phyloP scores from a whole-genome alignment of 1,140 invertebrate genomes.

The Drosophila cardini region DNA sequence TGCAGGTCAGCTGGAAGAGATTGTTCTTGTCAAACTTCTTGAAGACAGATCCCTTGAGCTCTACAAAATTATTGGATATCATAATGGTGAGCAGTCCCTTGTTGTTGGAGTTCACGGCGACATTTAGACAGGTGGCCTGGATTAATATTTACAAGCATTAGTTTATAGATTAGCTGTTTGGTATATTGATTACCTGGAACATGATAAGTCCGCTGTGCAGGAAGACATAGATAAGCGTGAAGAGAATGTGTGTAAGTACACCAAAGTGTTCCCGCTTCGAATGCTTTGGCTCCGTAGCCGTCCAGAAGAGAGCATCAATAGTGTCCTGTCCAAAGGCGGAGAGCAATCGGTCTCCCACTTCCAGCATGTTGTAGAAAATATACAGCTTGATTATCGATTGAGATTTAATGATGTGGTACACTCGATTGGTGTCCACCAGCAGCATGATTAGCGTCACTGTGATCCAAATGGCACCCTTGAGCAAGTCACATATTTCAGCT shows the following conservation, averaged over 20 bases:
- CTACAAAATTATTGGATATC: slow-evolving; percentile 99
- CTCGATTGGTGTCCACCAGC: slow-evolving; percentile 98
- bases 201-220: slow-evolving; percentile 96
- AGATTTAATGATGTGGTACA: slow-evolving; percentile 99
- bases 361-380: slow-evolving; percentile 99
- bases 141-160: not conserved
- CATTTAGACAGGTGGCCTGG: slow-evolving; percentile 98
- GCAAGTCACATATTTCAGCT: slow-evolving; percentile 97
- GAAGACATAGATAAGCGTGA: slow-evolving; percentile 96
- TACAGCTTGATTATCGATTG: slow-evolving; percentile 99
- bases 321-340: slow-evolving; percentile 99
- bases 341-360: slow-evolving; percentile 97
- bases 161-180: not conserved
- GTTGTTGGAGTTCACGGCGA: slow-evolving; percentile 99
- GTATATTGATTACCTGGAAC: slow-evolving; percentile 88
- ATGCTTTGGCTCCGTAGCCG: slow-evolving; percentile 95
- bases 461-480: slow-evolving; percentile 96
- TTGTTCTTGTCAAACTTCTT: slow-evolving; percentile 99
- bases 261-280: slow-evolving; percentile 94
- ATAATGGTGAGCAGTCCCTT: slow-evolving; percentile 99
- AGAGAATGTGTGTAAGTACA: slow-evolving; percentile 93
- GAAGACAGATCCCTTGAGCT: slow-evolving; percentile 99
- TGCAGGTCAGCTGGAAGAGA: slow-evolving; percentile 97
- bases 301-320: slow-evolving; percentile 98
- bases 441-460: slow-evolving; percentile 93